Evolutionary conservation across 2,113 vertebrate species (phyloP).

Genomic region (Numenius arquata): DNA sequence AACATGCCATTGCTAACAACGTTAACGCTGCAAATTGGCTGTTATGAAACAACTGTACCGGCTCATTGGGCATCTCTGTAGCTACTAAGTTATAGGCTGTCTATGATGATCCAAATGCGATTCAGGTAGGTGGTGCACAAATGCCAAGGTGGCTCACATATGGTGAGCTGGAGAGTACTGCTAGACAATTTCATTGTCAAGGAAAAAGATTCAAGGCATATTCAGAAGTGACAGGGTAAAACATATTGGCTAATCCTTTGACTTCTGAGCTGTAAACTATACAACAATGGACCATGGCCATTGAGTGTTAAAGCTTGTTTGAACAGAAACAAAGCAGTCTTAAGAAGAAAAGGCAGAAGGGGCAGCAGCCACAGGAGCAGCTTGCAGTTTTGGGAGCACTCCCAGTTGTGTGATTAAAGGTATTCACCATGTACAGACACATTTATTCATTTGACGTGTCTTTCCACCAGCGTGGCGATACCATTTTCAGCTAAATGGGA

Average conservation of each 20-base stretch:
- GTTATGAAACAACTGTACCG: not conserved
- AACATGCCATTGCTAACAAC: not conserved
- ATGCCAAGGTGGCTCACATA: not conserved
- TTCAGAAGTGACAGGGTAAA: not conserved
- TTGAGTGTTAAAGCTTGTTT: not conserved
- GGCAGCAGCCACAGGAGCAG: not conserved
- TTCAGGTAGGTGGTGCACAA: not conserved
- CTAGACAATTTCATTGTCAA: not conserved
- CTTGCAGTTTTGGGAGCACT: not conserved
- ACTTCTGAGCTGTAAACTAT: not conserved
- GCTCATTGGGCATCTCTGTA: not conserved
- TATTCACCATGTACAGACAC: not conserved
- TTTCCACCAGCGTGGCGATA: not conserved
- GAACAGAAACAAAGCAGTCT: not conserved
- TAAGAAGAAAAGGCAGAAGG: not conserved
- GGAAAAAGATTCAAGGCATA: not conserved
- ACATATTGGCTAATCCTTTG: not conserved
- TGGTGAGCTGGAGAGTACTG: accelerated
- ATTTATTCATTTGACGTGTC: not conserved
- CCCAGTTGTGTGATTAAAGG: not conserved
- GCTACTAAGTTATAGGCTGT: not conserved
- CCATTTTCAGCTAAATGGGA: not conserved
- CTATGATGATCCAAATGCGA: not conserved
- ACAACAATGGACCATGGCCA: not conserved
- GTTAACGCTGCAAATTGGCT: not conserved